A percentile compares a stretch with the other conserved stretches of the same genome.
phyloP scores from a whole-genome alignment of 2,888 invertebrate species.

The Coenonympha glycerion region DNA sequence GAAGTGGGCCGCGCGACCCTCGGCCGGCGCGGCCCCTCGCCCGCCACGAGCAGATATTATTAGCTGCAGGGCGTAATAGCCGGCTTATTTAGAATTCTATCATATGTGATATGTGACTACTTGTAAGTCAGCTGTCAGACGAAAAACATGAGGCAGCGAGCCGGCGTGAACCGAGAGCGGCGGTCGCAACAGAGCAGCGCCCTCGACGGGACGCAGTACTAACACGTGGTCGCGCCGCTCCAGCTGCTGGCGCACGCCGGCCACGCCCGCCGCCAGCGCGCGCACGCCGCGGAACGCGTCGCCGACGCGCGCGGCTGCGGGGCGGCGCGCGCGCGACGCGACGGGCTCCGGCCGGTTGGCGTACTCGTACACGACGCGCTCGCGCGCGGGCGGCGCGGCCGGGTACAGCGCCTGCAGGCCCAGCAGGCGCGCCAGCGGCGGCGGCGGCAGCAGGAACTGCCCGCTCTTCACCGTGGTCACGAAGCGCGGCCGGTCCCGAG shows the following conservation, averaged over 20 bases:
- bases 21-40: slow-evolving; percentile 10
- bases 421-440: slow-evolving; percentile 80
- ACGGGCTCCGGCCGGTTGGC: background rate
- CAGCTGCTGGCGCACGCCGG: slow-evolving; percentile 42
- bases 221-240: slow-evolving; percentile 29
- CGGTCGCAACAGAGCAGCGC: background rate
- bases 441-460: slow-evolving; percentile 85
- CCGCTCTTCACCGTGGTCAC: slow-evolving; percentile 88
- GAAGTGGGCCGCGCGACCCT: slow-evolving; percentile 26
- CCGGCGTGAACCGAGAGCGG: background rate
- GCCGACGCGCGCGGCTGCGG: slow-evolving; percentile 19
- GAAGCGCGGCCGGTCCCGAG: slow-evolving; percentile 77
- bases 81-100: no score
- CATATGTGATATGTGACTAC: no score
- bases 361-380: background rate
- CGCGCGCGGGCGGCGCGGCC: slow-evolving; percentile 13
- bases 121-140: no score
- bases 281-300: slow-evolving; percentile 41
- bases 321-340: background rate
- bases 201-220: no score
- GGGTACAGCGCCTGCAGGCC: slow-evolving; percentile 71
- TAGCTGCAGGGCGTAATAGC: no score
- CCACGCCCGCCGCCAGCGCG: slow-evolving; percentile 52
- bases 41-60: slow-evolving; percentile 10
- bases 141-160: background rate